phyloP scores from a whole-genome alignment of 2,888 invertebrate genomes.

The Andrena flavipes region DNA sequence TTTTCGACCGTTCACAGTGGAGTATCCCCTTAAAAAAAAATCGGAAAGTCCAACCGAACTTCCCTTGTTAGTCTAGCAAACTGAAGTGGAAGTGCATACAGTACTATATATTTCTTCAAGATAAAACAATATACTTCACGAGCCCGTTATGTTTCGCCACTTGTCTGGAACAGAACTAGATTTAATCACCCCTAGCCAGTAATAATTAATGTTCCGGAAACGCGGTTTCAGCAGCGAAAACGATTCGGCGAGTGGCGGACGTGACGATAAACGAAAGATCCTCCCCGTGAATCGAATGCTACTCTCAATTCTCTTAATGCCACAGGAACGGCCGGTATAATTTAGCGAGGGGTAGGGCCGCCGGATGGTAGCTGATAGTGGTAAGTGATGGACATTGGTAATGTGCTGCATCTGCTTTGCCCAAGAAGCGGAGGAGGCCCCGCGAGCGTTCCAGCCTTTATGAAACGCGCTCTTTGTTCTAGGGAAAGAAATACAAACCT shows the following conservation, averaged over 20 bases:
- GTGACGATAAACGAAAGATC: slow-evolving; percentile 41
- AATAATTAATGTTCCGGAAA: background rate
- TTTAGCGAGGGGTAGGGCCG: slow-evolving; percentile 62
- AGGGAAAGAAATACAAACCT: slow-evolving; percentile 35
- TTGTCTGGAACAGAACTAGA: too few relatives aligned
- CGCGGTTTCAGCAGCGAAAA: background rate
- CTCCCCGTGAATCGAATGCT: slow-evolving; percentile 56
- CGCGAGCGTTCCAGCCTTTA: slow-evolving; percentile 75
- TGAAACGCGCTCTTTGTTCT: slow-evolving; percentile 76
- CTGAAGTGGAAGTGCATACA: too few relatives aligned
- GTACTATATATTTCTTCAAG: too few relatives aligned
- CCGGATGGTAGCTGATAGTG: slow-evolving; percentile 75
- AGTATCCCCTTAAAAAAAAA: too few relatives aligned
- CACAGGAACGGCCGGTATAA: slow-evolving; percentile 68
- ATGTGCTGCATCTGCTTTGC: slow-evolving; percentile 84
- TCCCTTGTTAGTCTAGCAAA: too few relatives aligned
- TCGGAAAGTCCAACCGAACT: too few relatives aligned
- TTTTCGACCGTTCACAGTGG: too few relatives aligned
- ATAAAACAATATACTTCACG: too few relatives aligned
- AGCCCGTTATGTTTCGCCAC: too few relatives aligned
- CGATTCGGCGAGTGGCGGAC: slow-evolving; percentile 10
- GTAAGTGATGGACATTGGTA: slow-evolving; percentile 83
- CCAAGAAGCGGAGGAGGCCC: slow-evolving; percentile 55
- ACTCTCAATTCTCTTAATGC: slow-evolving; percentile 70
- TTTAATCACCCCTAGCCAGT: too few relatives aligned